Evolutionary conservation across 2,797 vertebrate species (phyloP).

Genomic region (Staurois parvus): DNA sequence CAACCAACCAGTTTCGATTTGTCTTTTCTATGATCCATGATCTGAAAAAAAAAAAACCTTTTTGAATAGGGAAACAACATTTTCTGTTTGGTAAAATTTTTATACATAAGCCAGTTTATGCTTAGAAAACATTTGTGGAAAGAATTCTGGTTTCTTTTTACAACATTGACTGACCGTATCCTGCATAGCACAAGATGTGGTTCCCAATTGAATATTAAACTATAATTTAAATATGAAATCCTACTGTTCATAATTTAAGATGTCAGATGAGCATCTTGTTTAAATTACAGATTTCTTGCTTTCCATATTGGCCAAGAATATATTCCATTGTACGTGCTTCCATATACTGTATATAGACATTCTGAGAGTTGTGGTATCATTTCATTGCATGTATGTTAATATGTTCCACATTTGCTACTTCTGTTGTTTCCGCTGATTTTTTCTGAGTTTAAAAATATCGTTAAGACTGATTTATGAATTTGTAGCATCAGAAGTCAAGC

Average conservation of each 20-base stretch:
- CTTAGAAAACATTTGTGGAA: slow-evolving; percentile 36
- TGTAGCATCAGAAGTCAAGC: slow-evolving; percentile 17
- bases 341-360: slow-evolving; percentile 34
- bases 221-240: slow-evolving; percentile 54
- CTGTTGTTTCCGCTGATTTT: background rate
- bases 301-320: slow-evolving; percentile 51
- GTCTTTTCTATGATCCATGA: too few relatives aligned
- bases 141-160: slow-evolving; percentile 8
- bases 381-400: slow-evolving; percentile 43
- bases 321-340: slow-evolving; percentile 41
- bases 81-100: too few relatives aligned
- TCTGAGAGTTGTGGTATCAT: slow-evolving; percentile 44
- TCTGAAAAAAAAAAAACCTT: too few relatives aligned
- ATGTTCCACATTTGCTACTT: slow-evolving; percentile 37
- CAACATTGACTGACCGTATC: slow-evolving; percentile 25
- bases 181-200: slow-evolving; percentile 51
- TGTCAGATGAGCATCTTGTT: slow-evolving; percentile 59
- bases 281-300: slow-evolving; percentile 52
- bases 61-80: too few relatives aligned
- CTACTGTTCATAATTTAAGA: slow-evolving; percentile 60
- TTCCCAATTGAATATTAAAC: slow-evolving; percentile 59
- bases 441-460: slow-evolving; percentile 5
- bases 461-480: slow-evolving; percentile 8
- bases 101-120: background rate
- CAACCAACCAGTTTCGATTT: too few relatives aligned